Evolutionary conservation across 2,888 invertebrate genomes (phyloP).

Genomic region (Octodonta nipae): DNA sequence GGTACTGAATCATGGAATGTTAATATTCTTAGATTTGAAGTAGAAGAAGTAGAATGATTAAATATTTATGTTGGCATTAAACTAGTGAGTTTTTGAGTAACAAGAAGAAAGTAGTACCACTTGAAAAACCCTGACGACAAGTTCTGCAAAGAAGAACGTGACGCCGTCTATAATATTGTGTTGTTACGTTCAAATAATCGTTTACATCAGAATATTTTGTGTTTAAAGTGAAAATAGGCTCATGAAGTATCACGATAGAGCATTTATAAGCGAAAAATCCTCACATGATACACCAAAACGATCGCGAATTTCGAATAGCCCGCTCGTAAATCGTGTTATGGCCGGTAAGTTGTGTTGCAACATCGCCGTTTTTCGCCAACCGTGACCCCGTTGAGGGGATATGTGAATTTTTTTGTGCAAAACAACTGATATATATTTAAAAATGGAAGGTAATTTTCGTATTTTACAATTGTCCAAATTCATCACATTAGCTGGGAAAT

Average conservation of each 20-base stretch:
- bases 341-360: conserved; percentile 52
- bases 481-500: not conserved
- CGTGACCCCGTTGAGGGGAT: conserved; percentile 31
- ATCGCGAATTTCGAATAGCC: conserved; percentile 29
- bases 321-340: conserved; percentile 47
- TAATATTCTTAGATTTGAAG: too few species aligned
- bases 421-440: conserved; percentile 25
- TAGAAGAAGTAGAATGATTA: too few species aligned
- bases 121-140: too few species aligned
- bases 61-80: too few species aligned
- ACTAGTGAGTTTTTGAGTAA: too few species aligned
- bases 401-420: conserved; percentile 24
- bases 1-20: too few species aligned
- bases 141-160: too few species aligned
- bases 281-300: conserved; percentile 23
- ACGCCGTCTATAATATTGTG: too few species aligned
- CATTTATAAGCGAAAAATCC: conserved; percentile 21
- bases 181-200: too few species aligned
- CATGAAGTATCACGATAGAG: conserved; percentile 27
- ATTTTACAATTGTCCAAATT: not conserved
- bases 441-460: conserved; percentile 33
- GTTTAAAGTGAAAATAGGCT: conserved; percentile 13
- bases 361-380: conserved; percentile 28
- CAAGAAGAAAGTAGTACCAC: too few species aligned
- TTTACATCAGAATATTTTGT: too few species aligned